Evolutionary conservation across 1,140 invertebrate genomes (phyloP).

Genomic region (Aradophagus sp.): DNA sequence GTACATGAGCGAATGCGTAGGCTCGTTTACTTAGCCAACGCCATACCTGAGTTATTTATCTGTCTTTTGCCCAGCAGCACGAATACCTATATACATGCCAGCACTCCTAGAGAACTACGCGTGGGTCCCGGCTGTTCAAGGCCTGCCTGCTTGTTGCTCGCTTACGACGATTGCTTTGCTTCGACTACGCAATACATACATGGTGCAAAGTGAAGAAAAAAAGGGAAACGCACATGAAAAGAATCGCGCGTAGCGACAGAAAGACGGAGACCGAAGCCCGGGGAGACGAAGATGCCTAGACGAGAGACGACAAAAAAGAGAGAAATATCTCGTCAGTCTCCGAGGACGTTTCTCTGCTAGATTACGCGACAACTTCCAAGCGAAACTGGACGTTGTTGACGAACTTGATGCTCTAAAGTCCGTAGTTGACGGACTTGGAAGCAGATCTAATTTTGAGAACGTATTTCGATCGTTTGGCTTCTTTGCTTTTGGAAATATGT

Average conservation of each 20-base stretch:
- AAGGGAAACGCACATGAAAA: slow-evolving; percentile 53
- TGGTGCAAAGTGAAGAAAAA: slow-evolving; percentile 59
- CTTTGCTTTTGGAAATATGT: slow-evolving; percentile 5
- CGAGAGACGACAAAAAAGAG: slow-evolving; percentile 16
- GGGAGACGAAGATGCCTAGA: slow-evolving; percentile 26
- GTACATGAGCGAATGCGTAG: slow-evolving; percentile 66
- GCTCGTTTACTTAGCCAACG: slow-evolving; percentile 73
- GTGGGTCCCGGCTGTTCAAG: slow-evolving; percentile 61
- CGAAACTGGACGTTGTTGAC: slow-evolving; percentile 36
- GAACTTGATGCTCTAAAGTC: slow-evolving; percentile 35
- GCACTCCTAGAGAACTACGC: slow-evolving; percentile 62
- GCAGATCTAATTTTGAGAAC: slow-evolving; percentile 40
- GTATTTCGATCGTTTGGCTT: no score
- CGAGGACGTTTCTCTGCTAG: slow-evolving; percentile 52
- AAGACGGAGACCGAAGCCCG: slow-evolving; percentile 4
- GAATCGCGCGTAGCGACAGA: slow-evolving; percentile 19
- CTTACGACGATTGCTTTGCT: slow-evolving; percentile 58
- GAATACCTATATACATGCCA: slow-evolving; percentile 67
- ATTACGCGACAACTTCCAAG: slow-evolving; percentile 46
- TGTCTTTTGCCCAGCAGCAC: slow-evolving; percentile 71
- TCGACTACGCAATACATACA: slow-evolving; percentile 60
- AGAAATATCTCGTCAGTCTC: slow-evolving; percentile 50
- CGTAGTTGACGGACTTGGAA: slow-evolving; percentile 44
- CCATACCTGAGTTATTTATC: slow-evolving; percentile 74
- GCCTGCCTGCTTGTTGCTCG: slow-evolving; percentile 58